Base-by-base conservation (phyloP, 1,140 invertebrate genomes). In the Agraylea sexmaculata region DNA sequence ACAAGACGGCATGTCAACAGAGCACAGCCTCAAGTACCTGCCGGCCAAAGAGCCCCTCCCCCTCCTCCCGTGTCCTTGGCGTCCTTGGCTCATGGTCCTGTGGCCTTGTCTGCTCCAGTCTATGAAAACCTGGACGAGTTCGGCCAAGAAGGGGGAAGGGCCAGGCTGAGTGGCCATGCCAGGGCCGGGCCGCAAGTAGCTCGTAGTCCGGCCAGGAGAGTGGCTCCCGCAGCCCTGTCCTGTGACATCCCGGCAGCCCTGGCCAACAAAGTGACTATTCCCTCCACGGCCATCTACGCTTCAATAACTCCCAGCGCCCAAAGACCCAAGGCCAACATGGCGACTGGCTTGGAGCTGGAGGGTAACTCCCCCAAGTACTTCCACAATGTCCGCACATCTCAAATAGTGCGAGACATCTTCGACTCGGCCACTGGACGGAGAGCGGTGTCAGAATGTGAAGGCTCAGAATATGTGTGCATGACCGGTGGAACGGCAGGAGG, bases 381-480 rank as follows among this genome's bases (percentile, higher is more conserved):
- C 41, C 64, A 68, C 33, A 55, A 59, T 27, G 62, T 64, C 43
- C 59, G 60, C 15, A 44, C 46, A 56, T 51, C 56, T 47, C 13
- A 40, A 29, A 23, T 13, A 6, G 23, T 35, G 16, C 33, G 36
- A 29, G 36, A 40, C 27, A 37, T 42, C 18, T 42, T 41, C 21
- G 10, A 65, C 62, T 40, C 49, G 49, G 36, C 36, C 53, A 20
- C 38, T 40, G 52, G 18, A 60, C 54, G 29, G 46, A 55, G 4
- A 39, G 49, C 28, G 44, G 51, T n/a, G 51, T 49, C 17, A 58
- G 75, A 77, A 37, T 69, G 71, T 18, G 75, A 77, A 55, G 71
- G 71, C 37, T 76, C 75, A n/a, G 76, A 78, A 50, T 78, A 78
- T 61, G 76, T 78, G 4, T 78, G 75, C 52, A 78, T 78, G 76